Base-by-base conservation (phyloP, 2,797 vertebrate species). In the Lycodopsis pacificus region DNA sequence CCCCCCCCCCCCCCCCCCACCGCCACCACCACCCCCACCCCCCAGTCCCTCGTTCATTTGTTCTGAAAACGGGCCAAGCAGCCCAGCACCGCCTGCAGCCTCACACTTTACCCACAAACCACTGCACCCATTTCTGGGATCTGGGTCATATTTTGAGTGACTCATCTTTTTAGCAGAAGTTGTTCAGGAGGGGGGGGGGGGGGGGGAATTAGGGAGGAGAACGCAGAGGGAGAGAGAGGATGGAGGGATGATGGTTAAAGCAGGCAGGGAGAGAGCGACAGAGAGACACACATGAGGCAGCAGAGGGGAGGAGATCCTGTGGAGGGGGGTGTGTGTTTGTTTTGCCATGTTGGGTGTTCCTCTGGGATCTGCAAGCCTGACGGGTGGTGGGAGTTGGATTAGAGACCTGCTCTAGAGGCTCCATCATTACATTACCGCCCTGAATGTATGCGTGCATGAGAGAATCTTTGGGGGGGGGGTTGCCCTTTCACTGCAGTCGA, bases 81-180 rank as follows among this genome's bases (percentile, higher is more conserved):
- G 22, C 19, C 30, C 19, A 2, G n/a, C 80, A 56, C 68, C 57
- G 75, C 53, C 79, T 78, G 76, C 83, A 79, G 68, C 63, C 70
- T 56, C 65, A 81, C 82, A 22, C 65, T 87, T 90, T 83, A 90
- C 84, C 91, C 90, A 88, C 74, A 92, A 90, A 84, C 85, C 84
- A 56, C 84, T 73, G 91, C 85, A 75, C 4, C 78, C 67, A 68
- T 85, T 88, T 80, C 81, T 82, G 81, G 76, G 87, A 93, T 90
- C 73, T 89, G 85, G 91, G 84, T 92, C 91, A 92, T 68, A 82
- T 87, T 88, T 83, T 77, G 48, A 77, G 83, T 89, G 91, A 94
- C 79, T 94, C 91, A 91, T 90, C 88, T 84, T 90, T 85, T 86
- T 58, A 85, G 83, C 54, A 4, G 20, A 82, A 61, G 58, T 66